Base-by-base conservation (phyloP, 2,113 vertebrate species). In the Marcusenius ussheri region DNA sequence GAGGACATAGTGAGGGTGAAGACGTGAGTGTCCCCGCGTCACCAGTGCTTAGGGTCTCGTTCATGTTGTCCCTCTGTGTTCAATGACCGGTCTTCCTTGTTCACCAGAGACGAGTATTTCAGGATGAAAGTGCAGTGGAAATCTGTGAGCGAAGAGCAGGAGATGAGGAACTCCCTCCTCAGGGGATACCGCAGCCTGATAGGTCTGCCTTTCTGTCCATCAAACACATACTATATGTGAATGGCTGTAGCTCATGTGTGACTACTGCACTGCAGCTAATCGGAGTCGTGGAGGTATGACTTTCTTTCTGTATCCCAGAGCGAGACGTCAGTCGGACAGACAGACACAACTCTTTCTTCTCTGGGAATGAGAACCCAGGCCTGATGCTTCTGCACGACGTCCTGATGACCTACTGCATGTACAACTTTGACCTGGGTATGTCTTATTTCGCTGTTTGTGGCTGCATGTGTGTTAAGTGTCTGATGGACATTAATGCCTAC, bases 81-180 rank as follows among this genome's bases (percentile, higher is more conserved):
- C 47, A 31, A 17, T 53, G 35, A 87, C 53, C 3, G 5, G 17
- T 42, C 87, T 39, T 87, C 31, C 31, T 21, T 62, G 35, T 91
- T 39, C 77, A 4, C 27, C 92, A 98, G 97, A 83, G 97, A 98
- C 0, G 97, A 98, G 92, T 98, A 98, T 91, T 98, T 98, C 93
- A 95, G 97, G 10, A 98, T 98, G 97, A 98, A 98, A 94, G 96
- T 98, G 89, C 97, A 98, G 94, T 98, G 97, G 97, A 98, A 97
- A 86, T 98, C 97, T 0, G 96, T 98, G 90, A 98, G 96, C 4
- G 96, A 97, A 0, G 97, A 98, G 91, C 97, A 98, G 93, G 97
- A 98, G 93, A 97, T 95, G 92, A 96, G 97, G 90, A 98, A 98
- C 94, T 97, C 97, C 0, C 95, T 97, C 83, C 95, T 98, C 91